phyloP scores from a whole-genome alignment of 2,113 vertebrate species.

The Alethe diademata region DNA sequence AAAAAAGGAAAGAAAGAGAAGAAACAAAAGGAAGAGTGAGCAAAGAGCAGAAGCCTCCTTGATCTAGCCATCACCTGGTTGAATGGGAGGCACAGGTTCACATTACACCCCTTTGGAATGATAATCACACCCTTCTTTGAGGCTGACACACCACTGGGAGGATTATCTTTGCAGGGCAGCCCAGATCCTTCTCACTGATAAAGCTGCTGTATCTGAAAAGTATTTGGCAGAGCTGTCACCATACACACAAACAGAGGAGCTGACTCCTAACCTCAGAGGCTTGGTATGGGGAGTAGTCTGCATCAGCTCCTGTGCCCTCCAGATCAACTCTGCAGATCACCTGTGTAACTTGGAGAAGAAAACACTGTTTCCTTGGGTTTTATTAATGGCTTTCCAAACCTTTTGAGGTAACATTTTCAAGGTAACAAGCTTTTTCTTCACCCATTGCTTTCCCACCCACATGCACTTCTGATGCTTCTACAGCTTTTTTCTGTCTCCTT shows the following conservation, averaged over 20 bases:
- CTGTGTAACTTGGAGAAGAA: neutral
- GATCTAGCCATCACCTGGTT: neutral
- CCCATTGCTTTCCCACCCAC: neutral
- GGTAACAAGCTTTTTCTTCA: neutral
- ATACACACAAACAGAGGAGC: neutral
- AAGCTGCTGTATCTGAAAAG: conserved; percentile 3
- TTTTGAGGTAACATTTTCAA: neutral
- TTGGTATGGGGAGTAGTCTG: neutral
- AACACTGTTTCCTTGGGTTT: neutral
- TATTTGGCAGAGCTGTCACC: conserved; percentile 18
- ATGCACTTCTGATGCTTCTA: neutral
- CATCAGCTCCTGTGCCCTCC: neutral
- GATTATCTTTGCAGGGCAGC: conserved; percentile 14
- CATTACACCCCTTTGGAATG: conserved; percentile 26
- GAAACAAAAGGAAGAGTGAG: neutral
- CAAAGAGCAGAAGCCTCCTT: neutral
- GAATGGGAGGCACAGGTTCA: conserved; percentile 14
- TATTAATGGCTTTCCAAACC: neutral
- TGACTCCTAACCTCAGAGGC: conserved; percentile 13
- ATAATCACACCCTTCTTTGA: conserved; percentile 36
- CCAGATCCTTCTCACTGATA: conserved; percentile 38
- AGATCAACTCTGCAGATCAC: neutral
- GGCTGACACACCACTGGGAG: conserved; percentile 36
- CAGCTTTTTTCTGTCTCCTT: neutral
- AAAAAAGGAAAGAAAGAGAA: neutral